Percentiles rank a stretch among this genome's conserved stretches.
Evolutionary conservation across 2,113 vertebrate genomes (phyloP).

Genomic region (Condylura cristata): DNA sequence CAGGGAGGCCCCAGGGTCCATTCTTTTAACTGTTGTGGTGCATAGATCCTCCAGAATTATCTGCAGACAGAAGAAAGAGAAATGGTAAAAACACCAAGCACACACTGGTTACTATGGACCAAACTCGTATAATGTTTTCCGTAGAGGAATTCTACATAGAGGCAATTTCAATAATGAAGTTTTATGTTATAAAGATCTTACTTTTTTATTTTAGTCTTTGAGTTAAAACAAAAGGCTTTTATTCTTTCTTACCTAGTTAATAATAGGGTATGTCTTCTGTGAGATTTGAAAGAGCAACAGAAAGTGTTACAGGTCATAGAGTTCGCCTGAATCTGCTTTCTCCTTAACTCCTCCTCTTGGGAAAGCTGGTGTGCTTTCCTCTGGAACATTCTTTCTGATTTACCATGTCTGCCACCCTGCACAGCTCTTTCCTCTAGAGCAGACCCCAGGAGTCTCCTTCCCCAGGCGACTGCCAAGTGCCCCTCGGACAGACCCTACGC

Average conservation of each 20-base stretch:
- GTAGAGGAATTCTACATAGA: background rate
- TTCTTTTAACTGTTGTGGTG: background rate
- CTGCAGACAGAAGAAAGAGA: background rate
- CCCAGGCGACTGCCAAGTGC: background rate
- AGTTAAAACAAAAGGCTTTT: background rate
- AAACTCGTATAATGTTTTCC: background rate
- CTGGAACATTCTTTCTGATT: background rate
- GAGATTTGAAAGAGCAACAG: background rate
- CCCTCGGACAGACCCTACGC: background rate
- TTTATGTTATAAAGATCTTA: background rate
- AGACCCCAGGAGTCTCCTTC: background rate
- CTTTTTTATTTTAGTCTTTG: background rate
- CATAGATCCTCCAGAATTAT: background rate
- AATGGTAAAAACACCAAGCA: background rate
- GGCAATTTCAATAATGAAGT: background rate
- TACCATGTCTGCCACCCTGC: rapidly evolving
- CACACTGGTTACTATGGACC: background rate
- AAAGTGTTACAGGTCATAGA: background rate
- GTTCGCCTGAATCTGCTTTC: background rate
- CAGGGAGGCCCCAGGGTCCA: background rate
- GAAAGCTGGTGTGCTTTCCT: background rate
- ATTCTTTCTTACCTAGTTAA: background rate
- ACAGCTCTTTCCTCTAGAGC: background rate
- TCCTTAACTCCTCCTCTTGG: background rate
- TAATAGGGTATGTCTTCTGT: background rate